These are phyloP conservation scores for Drosophila mauritiana DNA, from an alignment of 1,140 invertebrate species.

Conservation along the genomic window DNA sequence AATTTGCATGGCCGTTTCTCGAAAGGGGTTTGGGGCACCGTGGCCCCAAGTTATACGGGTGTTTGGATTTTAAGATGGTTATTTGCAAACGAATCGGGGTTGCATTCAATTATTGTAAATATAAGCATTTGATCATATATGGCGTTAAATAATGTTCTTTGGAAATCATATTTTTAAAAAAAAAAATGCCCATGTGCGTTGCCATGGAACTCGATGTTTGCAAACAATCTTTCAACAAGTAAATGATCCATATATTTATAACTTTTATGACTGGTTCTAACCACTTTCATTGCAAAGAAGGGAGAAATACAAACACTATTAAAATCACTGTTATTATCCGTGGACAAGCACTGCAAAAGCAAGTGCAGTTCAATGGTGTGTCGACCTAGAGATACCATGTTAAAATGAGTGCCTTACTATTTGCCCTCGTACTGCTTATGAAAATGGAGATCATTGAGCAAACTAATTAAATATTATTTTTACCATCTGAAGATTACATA, in stretches of 20 bases:
- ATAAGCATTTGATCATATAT: not conserved
- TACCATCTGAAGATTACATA: too few relatives aligned
- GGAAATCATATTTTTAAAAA: not conserved
- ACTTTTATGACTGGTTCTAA: not conserved
- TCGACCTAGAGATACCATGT: not conserved
- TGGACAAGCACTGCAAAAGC: slow-evolving; percentile 7
- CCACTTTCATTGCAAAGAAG: not conserved
- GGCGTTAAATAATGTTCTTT: too few relatives aligned
- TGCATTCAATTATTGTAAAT: not conserved
- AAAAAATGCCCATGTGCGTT: slow-evolving; percentile 1
- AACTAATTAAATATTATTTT: too few relatives aligned
- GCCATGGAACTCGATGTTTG: not conserved
- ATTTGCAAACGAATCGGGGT: too few relatives aligned
- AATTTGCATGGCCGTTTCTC: not conserved
- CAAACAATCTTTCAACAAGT: slow-evolving; percentile 10
- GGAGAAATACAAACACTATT: slow-evolving; percentile 3
- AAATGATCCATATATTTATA: not conserved
- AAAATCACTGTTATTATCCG: slow-evolving; percentile 27
- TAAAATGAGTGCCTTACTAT: not conserved
- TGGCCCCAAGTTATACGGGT: not conserved
- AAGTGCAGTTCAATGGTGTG: too few relatives aligned
- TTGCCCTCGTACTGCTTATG: too few relatives aligned
- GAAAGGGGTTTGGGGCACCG: not conserved
- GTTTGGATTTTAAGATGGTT: not conserved
- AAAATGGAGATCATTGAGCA: too few relatives aligned